A percentile compares a stretch with the other conserved stretches of the same genome.
phyloP scores from a whole-genome alignment of 64 coral and sea anemone species.

The Orbicella faveolata region DNA sequence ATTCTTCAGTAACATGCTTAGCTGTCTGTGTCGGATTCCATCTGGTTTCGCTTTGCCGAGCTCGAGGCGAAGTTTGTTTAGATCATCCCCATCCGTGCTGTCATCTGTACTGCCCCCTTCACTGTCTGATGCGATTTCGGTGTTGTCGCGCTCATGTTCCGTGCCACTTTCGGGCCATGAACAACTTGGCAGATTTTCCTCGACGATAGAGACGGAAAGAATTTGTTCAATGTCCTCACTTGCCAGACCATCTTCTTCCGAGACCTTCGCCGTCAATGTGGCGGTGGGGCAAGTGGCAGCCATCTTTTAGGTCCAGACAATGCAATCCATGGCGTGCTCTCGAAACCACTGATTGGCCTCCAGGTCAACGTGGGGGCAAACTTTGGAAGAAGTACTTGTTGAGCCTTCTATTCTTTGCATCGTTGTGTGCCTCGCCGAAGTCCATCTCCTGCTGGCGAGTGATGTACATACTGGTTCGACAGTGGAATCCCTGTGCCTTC shows the following conservation, averaged over 20 bases:
- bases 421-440: constrained; percentile 15
- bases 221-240: neutral
- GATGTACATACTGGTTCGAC: neutral
- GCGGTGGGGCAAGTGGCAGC: neutral
- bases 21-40: too few species aligned
- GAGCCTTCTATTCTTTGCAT: constrained; percentile 1
- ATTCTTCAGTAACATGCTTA: too few species aligned
- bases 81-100: too few species aligned
- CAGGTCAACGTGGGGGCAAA: neutral
- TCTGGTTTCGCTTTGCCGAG: too few species aligned
- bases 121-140: neutral
- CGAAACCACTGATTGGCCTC: constrained; percentile 12
- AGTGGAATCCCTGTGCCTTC: neutral
- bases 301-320: constrained; percentile 26
- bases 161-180: too few species aligned
- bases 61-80: too few species aligned
- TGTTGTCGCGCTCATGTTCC: too few species aligned
- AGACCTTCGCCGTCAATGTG: neutral
- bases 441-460: constrained; percentile 29
- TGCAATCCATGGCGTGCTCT: constrained; percentile 38
- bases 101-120: neutral
- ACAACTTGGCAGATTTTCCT: neutral
- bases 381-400: constrained; percentile 26
- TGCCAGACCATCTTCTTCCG: neutral
- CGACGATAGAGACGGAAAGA: neutral